phyloP scores from a whole-genome alignment of 2,113 vertebrate species.

The Nicator chloris region DNA sequence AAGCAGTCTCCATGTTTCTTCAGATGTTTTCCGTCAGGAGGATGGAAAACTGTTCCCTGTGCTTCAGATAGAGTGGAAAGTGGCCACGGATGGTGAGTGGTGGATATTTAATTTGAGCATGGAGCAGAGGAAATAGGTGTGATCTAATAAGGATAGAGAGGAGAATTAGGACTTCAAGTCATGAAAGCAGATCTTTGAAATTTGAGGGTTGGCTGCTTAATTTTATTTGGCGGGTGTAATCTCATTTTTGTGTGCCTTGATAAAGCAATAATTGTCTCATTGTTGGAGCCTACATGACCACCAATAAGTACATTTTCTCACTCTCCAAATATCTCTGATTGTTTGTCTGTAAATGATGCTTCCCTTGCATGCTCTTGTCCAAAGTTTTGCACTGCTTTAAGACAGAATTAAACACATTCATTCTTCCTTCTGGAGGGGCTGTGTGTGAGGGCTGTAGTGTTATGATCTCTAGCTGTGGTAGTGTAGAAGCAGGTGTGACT shows the following conservation, averaged over 20 bases:
- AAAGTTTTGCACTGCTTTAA: background rate
- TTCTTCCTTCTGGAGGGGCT: background rate
- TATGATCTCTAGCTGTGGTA: background rate
- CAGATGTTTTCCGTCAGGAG: background rate
- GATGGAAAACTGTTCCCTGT: slow-evolving; percentile 60
- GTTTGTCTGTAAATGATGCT: background rate
- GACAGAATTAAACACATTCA: background rate
- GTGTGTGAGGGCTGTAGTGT: background rate
- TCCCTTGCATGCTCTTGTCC: background rate
- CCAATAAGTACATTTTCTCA: background rate
- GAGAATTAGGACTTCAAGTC: background rate
- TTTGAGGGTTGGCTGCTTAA: background rate
- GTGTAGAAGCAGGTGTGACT: background rate
- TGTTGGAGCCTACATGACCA: background rate
- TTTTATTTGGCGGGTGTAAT: background rate
- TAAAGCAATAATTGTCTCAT: background rate
- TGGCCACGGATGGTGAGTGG: slow-evolving; percentile 73
- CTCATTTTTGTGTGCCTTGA: background rate
- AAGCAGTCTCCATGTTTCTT: slow-evolving; percentile 42
- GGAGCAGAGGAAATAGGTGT: background rate
- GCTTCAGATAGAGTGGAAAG: slow-evolving; percentile 65
- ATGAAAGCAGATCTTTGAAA: background rate
- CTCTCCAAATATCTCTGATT: background rate
- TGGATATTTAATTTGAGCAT: background rate
- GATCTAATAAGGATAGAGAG: background rate